Evolutionary conservation across 2,888 invertebrate species (phyloP).

Genomic region (Odontomyia ornata): DNA sequence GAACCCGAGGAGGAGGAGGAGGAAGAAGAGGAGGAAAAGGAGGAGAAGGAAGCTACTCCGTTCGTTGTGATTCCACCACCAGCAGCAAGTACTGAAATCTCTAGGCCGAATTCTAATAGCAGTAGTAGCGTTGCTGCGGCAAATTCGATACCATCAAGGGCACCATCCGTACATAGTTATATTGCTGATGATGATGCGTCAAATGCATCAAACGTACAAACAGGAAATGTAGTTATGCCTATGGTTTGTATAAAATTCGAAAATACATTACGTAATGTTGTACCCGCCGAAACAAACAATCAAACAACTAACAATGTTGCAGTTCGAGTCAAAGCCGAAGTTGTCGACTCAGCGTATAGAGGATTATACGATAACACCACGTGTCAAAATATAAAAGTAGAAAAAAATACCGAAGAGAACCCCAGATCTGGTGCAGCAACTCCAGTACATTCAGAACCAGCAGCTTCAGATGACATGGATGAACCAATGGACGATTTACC

Average conservation of each 20-base stretch:
- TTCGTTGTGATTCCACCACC: constrained; percentile 27
- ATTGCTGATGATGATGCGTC: constrained; percentile 10
- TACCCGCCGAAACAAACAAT: too few relatives aligned
- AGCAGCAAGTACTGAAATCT: background rate
- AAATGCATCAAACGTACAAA: background rate
- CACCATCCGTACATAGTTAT: background rate
- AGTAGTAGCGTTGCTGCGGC: background rate
- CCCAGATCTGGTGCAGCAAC: background rate
- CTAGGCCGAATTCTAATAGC: background rate
- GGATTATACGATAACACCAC: background rate
- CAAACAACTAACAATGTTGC: background rate
- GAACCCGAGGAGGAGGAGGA: too few relatives aligned
- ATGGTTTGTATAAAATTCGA: constrained; percentile 21
- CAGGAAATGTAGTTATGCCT: background rate
- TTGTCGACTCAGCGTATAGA: background rate
- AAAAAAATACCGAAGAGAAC: background rate
- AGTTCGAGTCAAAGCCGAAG: constrained; percentile 17
- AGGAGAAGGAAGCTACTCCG: background rate
- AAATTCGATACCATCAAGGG: background rate
- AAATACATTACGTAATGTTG: background rate
- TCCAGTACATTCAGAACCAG: background rate
- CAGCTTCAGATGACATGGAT: too few relatives aligned
- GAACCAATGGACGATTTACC: too few relatives aligned
- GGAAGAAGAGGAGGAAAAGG: background rate
- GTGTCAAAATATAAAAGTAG: constrained; percentile 6